phyloP scores from a whole-genome alignment of 2,888 invertebrate genomes.

The Caenorhabditis virilis region DNA sequence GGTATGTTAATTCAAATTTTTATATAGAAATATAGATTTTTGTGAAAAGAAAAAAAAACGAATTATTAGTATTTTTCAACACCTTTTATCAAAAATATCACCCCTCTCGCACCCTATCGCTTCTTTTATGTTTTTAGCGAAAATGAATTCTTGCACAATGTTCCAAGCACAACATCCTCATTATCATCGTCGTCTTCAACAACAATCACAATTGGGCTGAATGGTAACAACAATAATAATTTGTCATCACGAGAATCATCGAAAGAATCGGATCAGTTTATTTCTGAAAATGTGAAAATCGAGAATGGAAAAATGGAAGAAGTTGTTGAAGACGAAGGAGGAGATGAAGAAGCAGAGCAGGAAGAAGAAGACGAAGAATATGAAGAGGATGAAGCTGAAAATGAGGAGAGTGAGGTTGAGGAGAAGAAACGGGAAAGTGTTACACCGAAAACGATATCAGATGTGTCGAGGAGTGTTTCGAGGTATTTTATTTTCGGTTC shows the following conservation, averaged over 20 bases:
- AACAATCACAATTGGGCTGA: slow-evolving; percentile 9
- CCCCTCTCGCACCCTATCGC: slow-evolving; percentile 7
- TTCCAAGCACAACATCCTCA: slow-evolving; percentile 12
- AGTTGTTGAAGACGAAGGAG: slow-evolving; percentile 22
- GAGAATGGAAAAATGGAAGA: slow-evolving; percentile 6
- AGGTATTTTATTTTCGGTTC: background rate
- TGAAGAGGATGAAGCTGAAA: slow-evolving; percentile 2
- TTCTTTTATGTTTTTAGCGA: slow-evolving; percentile 35
- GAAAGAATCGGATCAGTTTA: slow-evolving; percentile 7
- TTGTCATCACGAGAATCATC: no score
- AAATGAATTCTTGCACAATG: slow-evolving; percentile 39
- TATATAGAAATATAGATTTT: background rate
- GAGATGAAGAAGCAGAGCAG: slow-evolving; percentile 10
- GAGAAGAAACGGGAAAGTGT: slow-evolving; percentile 15
- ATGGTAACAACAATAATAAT: no score
- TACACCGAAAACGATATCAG: slow-evolving; percentile 5
- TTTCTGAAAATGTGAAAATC: background rate
- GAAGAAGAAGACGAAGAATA: slow-evolving; percentile 13
- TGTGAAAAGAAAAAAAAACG: background rate
- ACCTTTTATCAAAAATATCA: no score
- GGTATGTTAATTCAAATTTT: slow-evolving; percentile 28
- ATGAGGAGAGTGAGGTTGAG: slow-evolving; percentile 2
- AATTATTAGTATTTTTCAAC: no score
- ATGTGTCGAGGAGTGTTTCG: background rate
- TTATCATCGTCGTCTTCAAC: slow-evolving; percentile 9